Base-by-base conservation (phyloP, 1,140 invertebrate species). In the Heliconius hewitsoni region DNA sequence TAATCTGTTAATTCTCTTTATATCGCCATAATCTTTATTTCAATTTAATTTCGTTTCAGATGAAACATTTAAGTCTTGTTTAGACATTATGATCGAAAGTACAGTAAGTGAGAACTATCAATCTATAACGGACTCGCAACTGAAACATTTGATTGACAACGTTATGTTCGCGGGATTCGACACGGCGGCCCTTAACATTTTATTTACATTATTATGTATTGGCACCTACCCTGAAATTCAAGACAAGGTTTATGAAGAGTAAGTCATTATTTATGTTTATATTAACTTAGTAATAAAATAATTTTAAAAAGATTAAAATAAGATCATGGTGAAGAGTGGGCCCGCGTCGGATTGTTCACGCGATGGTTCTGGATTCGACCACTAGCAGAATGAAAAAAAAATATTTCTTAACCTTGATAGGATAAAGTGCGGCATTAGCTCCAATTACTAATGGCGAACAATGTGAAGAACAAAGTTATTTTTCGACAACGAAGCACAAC, bases 241-340 rank as follows among this genome's bases (percentile, higher is more conserved):
- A 60, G 72, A 84, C 18, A 86, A 84, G 13, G 19, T 84, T 50
- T 83, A 82, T 76, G 27, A 84, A 13, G 85, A 86, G 84, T 87
- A 71, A 85, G 84, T 85, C 23, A 23, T 23, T 5, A 27, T 66
- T 66, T 66, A 27, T 5, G 13, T 66, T 5, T 55, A 19, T 55
- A 19, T 55, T 18, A 19, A 34, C 5, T 6, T 34, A 34, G 34
- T 46, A 46, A 46, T 46, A 46, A 46, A 46, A 13, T 13, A 13
- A 46, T 46, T 6, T 6, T 34, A 34, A 34, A 34, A 34, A 34
- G 42, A 46, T 8, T 46, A 46, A 46, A 46, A 42, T 42, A 46
- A 46, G 42, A 1, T 1, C 9, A 9, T 46, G 9, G 42, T 46
- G 8, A 3, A 9, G 42, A 9, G 2, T 11, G 9, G 42, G 42